phyloP scores from a whole-genome alignment of 2,888 invertebrate species.

The Amphipoea lucens region DNA sequence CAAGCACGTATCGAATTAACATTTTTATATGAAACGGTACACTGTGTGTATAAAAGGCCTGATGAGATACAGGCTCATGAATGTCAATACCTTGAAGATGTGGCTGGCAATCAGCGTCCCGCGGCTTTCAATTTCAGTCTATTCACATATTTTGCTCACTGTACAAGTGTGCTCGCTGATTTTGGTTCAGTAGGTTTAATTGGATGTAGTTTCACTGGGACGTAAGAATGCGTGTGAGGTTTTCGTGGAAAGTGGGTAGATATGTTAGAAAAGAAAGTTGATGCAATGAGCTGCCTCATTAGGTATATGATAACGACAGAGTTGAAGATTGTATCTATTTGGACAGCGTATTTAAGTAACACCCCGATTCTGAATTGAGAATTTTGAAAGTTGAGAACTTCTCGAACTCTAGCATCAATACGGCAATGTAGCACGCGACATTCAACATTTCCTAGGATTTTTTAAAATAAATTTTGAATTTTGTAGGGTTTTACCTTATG shows the following conservation, averaged over 20 bases:
- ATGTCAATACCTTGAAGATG: slow-evolving; percentile 66
- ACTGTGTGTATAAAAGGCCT: slow-evolving; percentile 16
- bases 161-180: slow-evolving; percentile 42
- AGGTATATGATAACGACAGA: neutral
- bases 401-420: neutral
- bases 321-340: neutral
- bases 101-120: slow-evolving; percentile 70
- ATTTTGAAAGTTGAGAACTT: neutral
- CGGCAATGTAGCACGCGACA: neutral
- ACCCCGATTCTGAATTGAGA: neutral
- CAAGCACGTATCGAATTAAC: slow-evolving; percentile 56
- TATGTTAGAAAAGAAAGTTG: neutral
- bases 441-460: neutral
- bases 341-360: neutral
- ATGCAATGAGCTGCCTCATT: neutral
- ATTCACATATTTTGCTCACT: slow-evolving; percentile 75
- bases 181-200: slow-evolving; percentile 49
- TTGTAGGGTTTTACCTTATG: too few species aligned
- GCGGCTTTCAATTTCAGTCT: slow-evolving; percentile 80
- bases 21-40: slow-evolving; percentile 56
- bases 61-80: slow-evolving; percentile 70
- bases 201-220: slow-evolving; percentile 23
- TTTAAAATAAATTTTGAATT: neutral
- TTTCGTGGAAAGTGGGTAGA: neutral
- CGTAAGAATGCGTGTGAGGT: neutral